phyloP scores from a whole-genome alignment of 2,797 vertebrate species.

The Notoglanidium macrostoma region DNA sequence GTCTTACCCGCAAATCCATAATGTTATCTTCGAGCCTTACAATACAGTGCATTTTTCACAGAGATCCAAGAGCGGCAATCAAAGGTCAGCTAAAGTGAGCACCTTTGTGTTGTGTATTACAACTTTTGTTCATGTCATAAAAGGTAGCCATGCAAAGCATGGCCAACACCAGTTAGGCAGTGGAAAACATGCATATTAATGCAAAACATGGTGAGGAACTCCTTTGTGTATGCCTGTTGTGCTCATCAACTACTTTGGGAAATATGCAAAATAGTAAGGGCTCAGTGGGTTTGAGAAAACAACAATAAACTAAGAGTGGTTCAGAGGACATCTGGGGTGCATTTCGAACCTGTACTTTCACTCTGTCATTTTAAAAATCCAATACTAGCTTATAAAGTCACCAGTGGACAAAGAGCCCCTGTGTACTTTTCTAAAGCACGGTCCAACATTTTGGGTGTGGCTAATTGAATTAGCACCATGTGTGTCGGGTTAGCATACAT shows the following conservation, averaged over 20 bases:
- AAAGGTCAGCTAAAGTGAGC: background rate
- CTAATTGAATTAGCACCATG: conserved; percentile 29
- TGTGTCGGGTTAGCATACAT: conserved; percentile 14
- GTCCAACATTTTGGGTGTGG: background rate
- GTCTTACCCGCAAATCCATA: conserved; percentile 30
- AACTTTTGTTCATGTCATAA: conserved; percentile 28
- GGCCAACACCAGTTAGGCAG: conserved; percentile 60
- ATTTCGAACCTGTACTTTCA: conserved; percentile 4
- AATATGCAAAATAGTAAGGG: conserved; percentile 45
- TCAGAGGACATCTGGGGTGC: background rate
- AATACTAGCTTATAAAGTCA: background rate
- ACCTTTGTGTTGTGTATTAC: conserved; percentile 16
- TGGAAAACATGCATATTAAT: conserved; percentile 67
- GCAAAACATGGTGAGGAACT: conserved; percentile 64
- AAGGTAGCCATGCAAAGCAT: conserved; percentile 57
- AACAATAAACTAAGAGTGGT: conserved; percentile 19
- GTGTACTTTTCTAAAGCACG: background rate
- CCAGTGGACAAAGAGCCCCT: conserved; percentile 1
- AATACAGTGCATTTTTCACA: conserved; percentile 5
- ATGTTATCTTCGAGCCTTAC: background rate
- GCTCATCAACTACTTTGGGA: conserved; percentile 3
- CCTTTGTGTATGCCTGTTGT: conserved; percentile 62
- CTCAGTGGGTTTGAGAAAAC: conserved; percentile 34
- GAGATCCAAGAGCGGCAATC: background rate
- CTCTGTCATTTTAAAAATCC: background rate